Evolutionary conservation across 1,140 invertebrate genomes (phyloP).

Genomic region (Orius insidiosus): DNA sequence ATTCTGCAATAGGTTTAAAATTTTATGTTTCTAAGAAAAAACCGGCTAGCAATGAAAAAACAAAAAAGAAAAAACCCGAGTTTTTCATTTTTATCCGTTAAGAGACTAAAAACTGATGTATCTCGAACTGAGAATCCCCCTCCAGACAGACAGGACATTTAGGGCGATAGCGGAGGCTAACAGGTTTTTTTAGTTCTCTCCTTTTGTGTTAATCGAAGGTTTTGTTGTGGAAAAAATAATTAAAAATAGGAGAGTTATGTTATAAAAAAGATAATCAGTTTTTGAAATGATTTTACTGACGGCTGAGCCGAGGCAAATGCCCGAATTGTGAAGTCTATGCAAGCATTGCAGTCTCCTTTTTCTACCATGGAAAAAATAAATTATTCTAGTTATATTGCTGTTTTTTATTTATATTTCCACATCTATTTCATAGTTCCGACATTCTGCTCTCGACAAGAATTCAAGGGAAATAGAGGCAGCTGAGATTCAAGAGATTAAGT

Average conservation of each 20-base stretch:
- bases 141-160: not conserved
- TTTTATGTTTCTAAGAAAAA: slow-evolving; percentile 6
- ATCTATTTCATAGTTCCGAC: too few relatives aligned
- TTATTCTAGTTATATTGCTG: slow-evolving; percentile 22
- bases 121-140: not conserved
- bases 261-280: slow-evolving; percentile 15
- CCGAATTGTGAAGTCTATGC: slow-evolving; percentile 18
- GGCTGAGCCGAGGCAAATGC: too few relatives aligned
- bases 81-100: not conserved
- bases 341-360: slow-evolving; percentile 23
- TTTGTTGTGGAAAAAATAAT: too few relatives aligned
- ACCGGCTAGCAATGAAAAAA: not conserved
- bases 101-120: slow-evolving; percentile 8
- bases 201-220: not conserved
- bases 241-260: slow-evolving; percentile 7
- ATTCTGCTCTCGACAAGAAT: too few relatives aligned
- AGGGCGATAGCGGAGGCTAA: not conserved
- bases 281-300: slow-evolving; percentile 11
- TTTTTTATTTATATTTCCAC: slow-evolving; percentile 13
- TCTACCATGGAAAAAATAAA: slow-evolving; percentile 23
- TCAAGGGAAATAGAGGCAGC: too few relatives aligned
- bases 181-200: slow-evolving; percentile 3
- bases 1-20: slow-evolving; percentile 1
- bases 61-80: too few relatives aligned
- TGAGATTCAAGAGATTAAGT: too few relatives aligned